Evolutionary conservation across 2,888 invertebrate species (phyloP).

Genomic region (Brachyopa scutellaris): DNA sequence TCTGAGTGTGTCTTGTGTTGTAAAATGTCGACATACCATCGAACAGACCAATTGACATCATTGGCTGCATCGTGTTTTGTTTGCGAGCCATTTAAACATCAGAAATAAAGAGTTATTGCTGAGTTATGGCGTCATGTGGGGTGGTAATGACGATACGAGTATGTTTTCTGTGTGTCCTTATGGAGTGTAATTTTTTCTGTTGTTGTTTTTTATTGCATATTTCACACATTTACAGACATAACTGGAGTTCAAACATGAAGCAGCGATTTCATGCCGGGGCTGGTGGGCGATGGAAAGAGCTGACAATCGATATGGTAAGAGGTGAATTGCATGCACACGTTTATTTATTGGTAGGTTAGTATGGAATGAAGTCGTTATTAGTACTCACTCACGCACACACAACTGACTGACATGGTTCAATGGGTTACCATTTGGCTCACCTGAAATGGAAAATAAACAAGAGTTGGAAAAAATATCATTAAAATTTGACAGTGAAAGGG

Average conservation of each 20-base stretch:
- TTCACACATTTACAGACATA: slow-evolving; percentile 32
- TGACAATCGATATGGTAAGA: slow-evolving; percentile 52
- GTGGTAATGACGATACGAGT: neutral
- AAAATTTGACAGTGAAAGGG: neutral
- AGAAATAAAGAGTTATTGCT: slow-evolving; percentile 53
- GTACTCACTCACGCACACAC: slow-evolving; percentile 47
- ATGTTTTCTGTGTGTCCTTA: neutral
- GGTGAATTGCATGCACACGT: slow-evolving; percentile 50
- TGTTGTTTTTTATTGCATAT: slow-evolving; percentile 29
- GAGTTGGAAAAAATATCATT: too few relatives aligned
- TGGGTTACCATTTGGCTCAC: slow-evolving; percentile 37
- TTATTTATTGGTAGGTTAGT: slow-evolving; percentile 46
- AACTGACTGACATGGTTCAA: slow-evolving; percentile 18
- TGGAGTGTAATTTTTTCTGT: neutral
- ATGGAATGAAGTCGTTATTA: slow-evolving; percentile 34
- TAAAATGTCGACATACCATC: slow-evolving; percentile 45
- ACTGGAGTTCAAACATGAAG: slow-evolving; percentile 43
- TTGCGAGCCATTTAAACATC: slow-evolving; percentile 43
- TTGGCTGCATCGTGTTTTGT: slow-evolving; percentile 33
- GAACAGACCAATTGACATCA: slow-evolving; percentile 64
- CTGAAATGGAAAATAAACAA: slow-evolving; percentile 46
- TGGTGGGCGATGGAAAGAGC: too few relatives aligned
- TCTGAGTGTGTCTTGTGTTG: neutral
- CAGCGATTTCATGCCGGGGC: slow-evolving; percentile 33
- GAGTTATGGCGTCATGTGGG: slow-evolving; percentile 22